Conservation (phyloP, 2,888 invertebrate genomes). For the Chrysina gloriosa region DNA sequence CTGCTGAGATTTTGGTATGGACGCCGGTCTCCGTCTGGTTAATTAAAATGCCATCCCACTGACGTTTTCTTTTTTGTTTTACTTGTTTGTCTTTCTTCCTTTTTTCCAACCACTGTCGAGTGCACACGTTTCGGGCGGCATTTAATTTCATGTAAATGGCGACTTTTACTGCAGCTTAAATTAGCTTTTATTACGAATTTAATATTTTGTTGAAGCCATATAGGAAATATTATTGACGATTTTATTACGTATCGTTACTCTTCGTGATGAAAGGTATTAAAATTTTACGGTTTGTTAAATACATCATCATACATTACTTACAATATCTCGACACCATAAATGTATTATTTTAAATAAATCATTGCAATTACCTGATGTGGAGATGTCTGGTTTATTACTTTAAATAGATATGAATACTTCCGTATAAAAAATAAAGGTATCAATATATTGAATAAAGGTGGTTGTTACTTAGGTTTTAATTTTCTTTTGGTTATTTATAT, state of each 20-base stretch:
- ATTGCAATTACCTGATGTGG: background rate
- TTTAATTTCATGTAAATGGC: conserved; percentile 49
- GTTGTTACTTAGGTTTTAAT: too few relatives aligned
- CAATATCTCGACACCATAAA: background rate
- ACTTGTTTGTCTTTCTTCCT: conserved; percentile 18
- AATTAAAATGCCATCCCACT: conserved; percentile 53
- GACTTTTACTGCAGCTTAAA: conserved; percentile 47
- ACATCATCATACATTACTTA: conserved; percentile 13
- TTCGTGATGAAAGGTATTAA: conserved; percentile 1
- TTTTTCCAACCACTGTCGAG: background rate
- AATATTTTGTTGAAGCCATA: conserved; percentile 48
- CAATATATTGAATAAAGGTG: too few relatives aligned
- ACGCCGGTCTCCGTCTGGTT: conserved; percentile 39
- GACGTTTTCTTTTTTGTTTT: conserved; percentile 43
- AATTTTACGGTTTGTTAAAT: conserved; percentile 40
- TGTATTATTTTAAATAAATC: conserved; percentile 6
- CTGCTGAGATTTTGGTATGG: conserved; percentile 37
- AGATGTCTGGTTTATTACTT: background rate
- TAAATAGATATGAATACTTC: background rate
- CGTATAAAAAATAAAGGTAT: too few relatives aligned
- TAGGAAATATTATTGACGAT: conserved; percentile 39
- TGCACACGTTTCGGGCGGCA: conserved; percentile 37
- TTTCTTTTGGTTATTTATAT: too few relatives aligned
- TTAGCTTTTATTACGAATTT: conserved; percentile 48
- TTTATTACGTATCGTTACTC: conserved; percentile 34